These are phyloP conservation scores for Mylabris phalerata DNA, from an alignment of 1,140 invertebrate genomes.

Conservation along the genomic window DNA sequence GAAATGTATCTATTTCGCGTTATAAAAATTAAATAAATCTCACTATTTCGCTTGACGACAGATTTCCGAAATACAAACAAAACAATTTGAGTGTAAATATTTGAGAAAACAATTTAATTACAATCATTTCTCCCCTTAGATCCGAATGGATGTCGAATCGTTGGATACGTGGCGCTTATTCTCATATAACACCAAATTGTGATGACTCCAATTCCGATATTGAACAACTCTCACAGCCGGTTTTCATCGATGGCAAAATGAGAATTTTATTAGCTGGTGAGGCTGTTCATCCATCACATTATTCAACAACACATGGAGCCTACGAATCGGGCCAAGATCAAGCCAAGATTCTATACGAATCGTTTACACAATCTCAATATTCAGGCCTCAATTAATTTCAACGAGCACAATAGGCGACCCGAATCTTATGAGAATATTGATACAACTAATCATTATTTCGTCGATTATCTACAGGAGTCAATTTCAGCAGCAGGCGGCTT, in stretches of 20 bases:
- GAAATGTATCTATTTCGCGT: too few relatives aligned
- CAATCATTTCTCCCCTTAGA: conserved; percentile 38
- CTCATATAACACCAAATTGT: conserved; percentile 49
- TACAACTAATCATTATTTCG: too few relatives aligned
- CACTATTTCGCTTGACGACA: too few relatives aligned
- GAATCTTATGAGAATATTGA: too few relatives aligned
- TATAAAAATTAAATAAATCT: too few relatives aligned
- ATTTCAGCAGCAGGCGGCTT: too few relatives aligned
- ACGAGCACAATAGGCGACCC: too few relatives aligned
- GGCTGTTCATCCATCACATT: conserved; percentile 59
- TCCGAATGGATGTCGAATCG: conserved; percentile 58
- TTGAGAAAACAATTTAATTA: too few relatives aligned
- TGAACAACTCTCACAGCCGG: conserved; percentile 16
- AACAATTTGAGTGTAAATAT: too few relatives aligned
- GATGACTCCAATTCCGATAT: conserved; percentile 37
- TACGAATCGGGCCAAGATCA: conserved; percentile 51
- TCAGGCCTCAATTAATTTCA: too few relatives aligned
- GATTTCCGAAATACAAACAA: too few relatives aligned
- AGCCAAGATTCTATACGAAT: conserved; percentile 39
- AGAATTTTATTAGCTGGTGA: conserved; percentile 67
- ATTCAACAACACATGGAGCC: conserved; percentile 68
- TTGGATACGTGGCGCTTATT: conserved; percentile 59
- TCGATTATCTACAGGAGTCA: too few relatives aligned
- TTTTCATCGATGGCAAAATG: conserved; percentile 37
- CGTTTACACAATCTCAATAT: not conserved